Evolutionary conservation across 2,888 invertebrate species (phyloP).

Genomic region (Pyrocoelia pectoralis): DNA sequence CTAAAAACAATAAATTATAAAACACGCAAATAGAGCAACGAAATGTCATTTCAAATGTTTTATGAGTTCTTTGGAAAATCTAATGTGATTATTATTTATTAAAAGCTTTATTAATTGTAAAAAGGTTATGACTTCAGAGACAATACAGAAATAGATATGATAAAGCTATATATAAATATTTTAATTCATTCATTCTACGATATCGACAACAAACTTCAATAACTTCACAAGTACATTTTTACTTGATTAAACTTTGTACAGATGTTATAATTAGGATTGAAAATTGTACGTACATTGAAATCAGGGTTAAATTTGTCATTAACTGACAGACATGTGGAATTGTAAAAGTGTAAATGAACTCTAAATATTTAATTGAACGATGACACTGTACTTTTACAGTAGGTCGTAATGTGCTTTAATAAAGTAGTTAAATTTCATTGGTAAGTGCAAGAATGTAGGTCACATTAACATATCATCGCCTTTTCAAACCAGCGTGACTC

Average conservation of each 20-base stretch:
- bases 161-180: no score
- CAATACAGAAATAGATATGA: background rate
- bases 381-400: background rate
- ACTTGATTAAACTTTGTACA: no score
- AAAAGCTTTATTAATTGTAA: background rate
- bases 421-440: constrained; percentile 19
- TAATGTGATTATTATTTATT: background rate
- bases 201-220: no score
- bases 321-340: no score
- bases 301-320: no score
- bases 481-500: background rate
- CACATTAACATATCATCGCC: constrained; percentile 16
- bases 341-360: background rate
- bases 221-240: no score
- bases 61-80: background rate
- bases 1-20: no score
- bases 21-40: no score
- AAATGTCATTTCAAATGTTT: no score
- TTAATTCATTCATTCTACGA: no score
- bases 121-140: background rate
- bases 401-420: background rate
- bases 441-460: constrained; percentile 16
- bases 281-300: no score
- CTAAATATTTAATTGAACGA: constrained; percentile 1
- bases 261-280: no score